Percentiles rank a stretch among this genome's conserved stretches.
phyloP scores from a whole-genome alignment of 2,797 vertebrate genomes.

The Falco peregrinus region DNA sequence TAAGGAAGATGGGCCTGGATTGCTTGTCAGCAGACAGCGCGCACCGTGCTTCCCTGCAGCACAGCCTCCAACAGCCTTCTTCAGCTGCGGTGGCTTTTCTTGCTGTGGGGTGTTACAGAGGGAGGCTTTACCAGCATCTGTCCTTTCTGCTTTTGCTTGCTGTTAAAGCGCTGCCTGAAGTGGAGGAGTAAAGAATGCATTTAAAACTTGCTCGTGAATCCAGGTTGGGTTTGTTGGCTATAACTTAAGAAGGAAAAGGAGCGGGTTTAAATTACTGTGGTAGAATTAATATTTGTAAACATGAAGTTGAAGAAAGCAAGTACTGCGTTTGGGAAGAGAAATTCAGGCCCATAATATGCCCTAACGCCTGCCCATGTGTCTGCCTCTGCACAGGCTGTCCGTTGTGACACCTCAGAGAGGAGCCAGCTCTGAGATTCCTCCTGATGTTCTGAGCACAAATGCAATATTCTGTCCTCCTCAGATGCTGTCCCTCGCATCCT shows the following conservation, averaged over 20 bases:
- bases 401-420: not conserved
- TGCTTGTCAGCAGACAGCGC: rapidly evolving
- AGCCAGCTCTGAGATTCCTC: not conserved
- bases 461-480: not conserved
- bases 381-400: not conserved
- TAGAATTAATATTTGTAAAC: not conserved
- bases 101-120: not conserved
- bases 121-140: not conserved
- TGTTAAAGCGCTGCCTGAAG: not conserved
- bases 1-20: no score
- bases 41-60: rapidly evolving
- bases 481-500: not conserved
- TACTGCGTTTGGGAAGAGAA: not conserved
- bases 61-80: rapidly evolving
- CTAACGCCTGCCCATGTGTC: not conserved
- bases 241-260: not conserved
- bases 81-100: not conserved
- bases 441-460: no score
- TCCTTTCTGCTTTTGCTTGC: not conserved
- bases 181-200: not conserved
- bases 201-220: not conserved
- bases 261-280: not conserved
- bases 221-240: not conserved
- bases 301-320: not conserved
- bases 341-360: not conserved